Evolutionary conservation across 2,797 vertebrate species (phyloP), one percentile per base, ranked within the genome.

Genomic region (Gephyroberyx darwinii): DNA sequence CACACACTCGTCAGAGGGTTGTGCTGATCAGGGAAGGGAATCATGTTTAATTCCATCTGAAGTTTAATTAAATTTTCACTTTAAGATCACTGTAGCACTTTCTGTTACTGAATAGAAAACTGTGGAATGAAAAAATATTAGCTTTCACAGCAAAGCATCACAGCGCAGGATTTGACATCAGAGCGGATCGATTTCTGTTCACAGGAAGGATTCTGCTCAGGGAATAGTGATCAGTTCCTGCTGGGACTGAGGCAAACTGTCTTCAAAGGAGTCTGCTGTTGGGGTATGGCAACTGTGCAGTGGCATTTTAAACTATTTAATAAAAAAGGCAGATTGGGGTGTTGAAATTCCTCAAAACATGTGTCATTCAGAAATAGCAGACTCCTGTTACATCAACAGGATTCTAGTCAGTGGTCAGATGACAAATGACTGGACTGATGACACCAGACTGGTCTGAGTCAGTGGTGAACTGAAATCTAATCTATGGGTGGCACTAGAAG

Each of bases 131-230:
- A 3, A 43, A 14, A 58, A 39, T 5, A 4, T 26, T 22, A 53
- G 51, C 51, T 53, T 26, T 22, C 51, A 53, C 2, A 53, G 9
- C 51, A 26, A 53, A 53, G 50, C 19, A 22, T 54, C 30, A 39
- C 37, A 26, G 54, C 1, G 31, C 48, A 71, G 7, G 8, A 43
- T 0, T 14, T 51, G 52, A 75, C 74, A 72, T 73, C 61, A 14
- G 6, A n/a, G 3, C 13, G 12, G 57, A 74, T 72, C 59, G 54
- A 20, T 64, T 64, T 58, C 22, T 68, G n/a, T 51, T 50, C 30
- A 22, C 5, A 7, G 14, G 33, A 54, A n/a, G 5, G 54, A 54
- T 57, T 61, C 26, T 26, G 26, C 35, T 30, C 41, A 51, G 68
- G 19, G 55, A 43, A 47, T 60, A 41, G 39, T 65, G 55, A 12